Evolutionary conservation across 2,888 invertebrate genomes (phyloP).

Genomic region (Andrena flavipes): DNA sequence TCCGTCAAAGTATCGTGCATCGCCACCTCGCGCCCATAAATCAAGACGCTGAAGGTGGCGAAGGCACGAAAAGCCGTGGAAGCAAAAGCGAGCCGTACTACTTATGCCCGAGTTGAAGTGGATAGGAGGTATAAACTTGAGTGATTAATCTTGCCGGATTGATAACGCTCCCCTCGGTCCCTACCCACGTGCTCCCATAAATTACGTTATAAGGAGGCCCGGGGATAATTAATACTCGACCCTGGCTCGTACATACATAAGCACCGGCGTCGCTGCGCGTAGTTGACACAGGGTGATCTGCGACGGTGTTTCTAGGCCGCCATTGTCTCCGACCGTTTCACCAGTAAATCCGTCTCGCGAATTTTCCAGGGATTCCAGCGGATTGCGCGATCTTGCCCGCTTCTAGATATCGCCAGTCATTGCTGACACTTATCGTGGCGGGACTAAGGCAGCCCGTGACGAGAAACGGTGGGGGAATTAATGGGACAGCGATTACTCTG

Average conservation of each 20-base stretch:
- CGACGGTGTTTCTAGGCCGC: slow-evolving; percentile 46
- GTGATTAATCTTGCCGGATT: slow-evolving; percentile 83
- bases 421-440: slow-evolving; percentile 26
- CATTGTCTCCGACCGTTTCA: slow-evolving; percentile 46
- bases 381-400: slow-evolving; percentile 31
- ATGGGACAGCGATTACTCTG: slow-evolving; percentile 11
- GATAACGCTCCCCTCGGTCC: slow-evolving; percentile 77
- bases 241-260: slow-evolving; percentile 59
- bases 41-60: slow-evolving; percentile 77
- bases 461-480: slow-evolving; percentile 17
- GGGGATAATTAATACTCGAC: slow-evolving; percentile 78
- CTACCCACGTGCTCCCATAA: slow-evolving; percentile 78
- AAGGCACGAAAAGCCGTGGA: slow-evolving; percentile 70
- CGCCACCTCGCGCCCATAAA: slow-evolving; percentile 75
- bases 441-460: neutral
- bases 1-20: slow-evolving; percentile 59
- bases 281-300: slow-evolving; percentile 63
- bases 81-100: slow-evolving; percentile 74
- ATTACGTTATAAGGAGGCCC: slow-evolving; percentile 81
- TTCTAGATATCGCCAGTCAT: slow-evolving; percentile 36
- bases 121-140: slow-evolving; percentile 80
- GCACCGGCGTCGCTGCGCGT: slow-evolving; percentile 56
- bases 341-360: slow-evolving; percentile 41
- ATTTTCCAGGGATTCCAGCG: slow-evolving; percentile 16
- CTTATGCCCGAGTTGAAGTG: slow-evolving; percentile 77